Conservation (phyloP, 2,797 vertebrate genomes). For the Argentina silus region DNA sequence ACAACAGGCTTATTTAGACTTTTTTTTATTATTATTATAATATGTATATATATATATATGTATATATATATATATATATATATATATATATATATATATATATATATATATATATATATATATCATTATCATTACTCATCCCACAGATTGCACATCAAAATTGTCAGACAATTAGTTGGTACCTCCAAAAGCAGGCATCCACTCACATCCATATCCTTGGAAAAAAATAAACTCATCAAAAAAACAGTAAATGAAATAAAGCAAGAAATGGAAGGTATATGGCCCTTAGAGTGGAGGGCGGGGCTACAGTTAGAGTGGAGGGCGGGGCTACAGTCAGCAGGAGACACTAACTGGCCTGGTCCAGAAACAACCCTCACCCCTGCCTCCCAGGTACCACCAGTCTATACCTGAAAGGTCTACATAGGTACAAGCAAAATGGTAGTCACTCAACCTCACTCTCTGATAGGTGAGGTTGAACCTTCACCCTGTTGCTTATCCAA, state of each 20-base stretch:
- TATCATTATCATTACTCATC: slow-evolving; percentile 60
- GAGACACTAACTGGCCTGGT: background rate
- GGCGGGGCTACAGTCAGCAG: slow-evolving; percentile 17
- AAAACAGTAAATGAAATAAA: slow-evolving; percentile 42
- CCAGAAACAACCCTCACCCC: too few species aligned
- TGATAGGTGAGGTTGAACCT: too few species aligned
- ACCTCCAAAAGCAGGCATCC: slow-evolving; percentile 50
- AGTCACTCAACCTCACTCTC: too few species aligned
- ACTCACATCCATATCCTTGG: slow-evolving; percentile 43
- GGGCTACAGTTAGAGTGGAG: slow-evolving; percentile 14
- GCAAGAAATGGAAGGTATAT: slow-evolving; percentile 33
- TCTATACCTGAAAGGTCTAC: too few species aligned
- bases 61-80: background rate
- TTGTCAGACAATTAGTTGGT: slow-evolving; percentile 57
- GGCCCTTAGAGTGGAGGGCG: slow-evolving; percentile 25
- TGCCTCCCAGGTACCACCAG: too few species aligned
- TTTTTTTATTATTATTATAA: slow-evolving; percentile 6
- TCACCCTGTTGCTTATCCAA: too few species aligned
- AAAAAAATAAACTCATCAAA: slow-evolving; percentile 47
- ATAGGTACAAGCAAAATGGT: too few species aligned
- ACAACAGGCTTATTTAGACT: background rate
- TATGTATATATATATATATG: background rate
- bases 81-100: background rate
- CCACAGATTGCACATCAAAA: slow-evolving; percentile 66
- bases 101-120: slow-evolving; percentile 51